Evolutionary conservation across 2,888 invertebrate genomes (phyloP).

Genomic region (Tromatobia lineatoria): DNA sequence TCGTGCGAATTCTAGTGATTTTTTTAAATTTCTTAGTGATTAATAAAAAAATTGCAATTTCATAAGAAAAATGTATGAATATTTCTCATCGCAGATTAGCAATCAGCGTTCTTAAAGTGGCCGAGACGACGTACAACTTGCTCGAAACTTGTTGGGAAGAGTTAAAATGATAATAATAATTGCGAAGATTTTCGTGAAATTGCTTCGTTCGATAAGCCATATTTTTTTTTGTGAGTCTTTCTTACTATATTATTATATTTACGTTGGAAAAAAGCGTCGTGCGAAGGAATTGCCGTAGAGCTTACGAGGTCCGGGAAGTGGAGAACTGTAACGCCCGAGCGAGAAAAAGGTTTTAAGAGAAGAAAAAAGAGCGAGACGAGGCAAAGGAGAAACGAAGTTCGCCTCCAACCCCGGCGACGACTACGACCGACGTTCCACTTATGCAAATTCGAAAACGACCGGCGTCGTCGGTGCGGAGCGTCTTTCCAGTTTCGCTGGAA

Average conservation of each 20-base stretch:
- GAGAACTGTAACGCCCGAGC: constrained; percentile 42
- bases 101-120: not conserved
- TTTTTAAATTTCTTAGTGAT: not conserved
- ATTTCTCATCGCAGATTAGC: not conserved
- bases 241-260: constrained; percentile 8
- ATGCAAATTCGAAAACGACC: constrained; percentile 61
- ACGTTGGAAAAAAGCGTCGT: not conserved
- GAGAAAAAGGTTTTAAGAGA: constrained; percentile 34
- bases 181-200: not conserved
- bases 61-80: not conserved
- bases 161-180: not conserved
- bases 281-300: constrained; percentile 18
- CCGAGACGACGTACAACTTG: not conserved
- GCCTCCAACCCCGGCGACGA: constrained; percentile 32
- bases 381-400: constrained; percentile 40
- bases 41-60: not conserved
- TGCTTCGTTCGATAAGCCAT: constrained; percentile 4
- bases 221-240: not conserved
- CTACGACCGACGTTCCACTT: constrained; percentile 62
- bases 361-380: constrained; percentile 24
- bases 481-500: constrained; percentile 39
- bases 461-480: constrained; percentile 33
- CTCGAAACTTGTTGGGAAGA: not conserved
- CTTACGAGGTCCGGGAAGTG: constrained; percentile 39
- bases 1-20: not conserved